These are phyloP conservation scores for Brienomyrus brachyistius DNA, from an alignment of 2,113 vertebrate species.

Conservation along the genomic window DNA sequence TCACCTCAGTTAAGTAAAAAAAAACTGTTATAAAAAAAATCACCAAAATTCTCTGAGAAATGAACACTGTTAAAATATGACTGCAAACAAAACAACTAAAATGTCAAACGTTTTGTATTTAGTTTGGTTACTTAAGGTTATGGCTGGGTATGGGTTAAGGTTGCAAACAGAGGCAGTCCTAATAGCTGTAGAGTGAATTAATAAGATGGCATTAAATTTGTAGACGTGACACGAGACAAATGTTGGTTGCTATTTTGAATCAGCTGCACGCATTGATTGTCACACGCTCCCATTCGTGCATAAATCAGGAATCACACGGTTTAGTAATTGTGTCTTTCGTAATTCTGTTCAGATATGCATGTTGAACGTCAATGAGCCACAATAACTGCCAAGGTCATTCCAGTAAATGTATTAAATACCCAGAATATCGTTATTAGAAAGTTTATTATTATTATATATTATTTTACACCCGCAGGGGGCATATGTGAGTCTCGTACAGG, in stretches of 20 bases:
- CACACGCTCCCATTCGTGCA: neutral
- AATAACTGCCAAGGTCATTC: neutral
- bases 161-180: neutral
- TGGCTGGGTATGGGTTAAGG: neutral
- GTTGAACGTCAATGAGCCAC: neutral
- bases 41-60: no score
- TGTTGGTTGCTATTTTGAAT: neutral
- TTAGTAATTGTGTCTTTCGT: neutral
- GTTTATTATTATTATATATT: neutral
- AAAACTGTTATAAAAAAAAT: no score
- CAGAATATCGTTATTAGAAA: neutral
- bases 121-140: neutral
- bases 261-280: neutral
- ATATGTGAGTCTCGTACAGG: neutral
- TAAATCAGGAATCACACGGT: neutral
- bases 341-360: neutral
- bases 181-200: neutral
- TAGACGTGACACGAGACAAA: neutral
- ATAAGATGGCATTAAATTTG: neutral
- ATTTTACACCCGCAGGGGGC: constrained; percentile 3
- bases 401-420: neutral
- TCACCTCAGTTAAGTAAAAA: neutral
- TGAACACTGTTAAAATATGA: neutral
- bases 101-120: neutral
- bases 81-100: neutral